A percentile compares a stretch with the other conserved stretches of the same genome.
Evolutionary conservation across 1,140 invertebrate species (phyloP).

Genomic region (Aporrectodea caliginosa): DNA sequence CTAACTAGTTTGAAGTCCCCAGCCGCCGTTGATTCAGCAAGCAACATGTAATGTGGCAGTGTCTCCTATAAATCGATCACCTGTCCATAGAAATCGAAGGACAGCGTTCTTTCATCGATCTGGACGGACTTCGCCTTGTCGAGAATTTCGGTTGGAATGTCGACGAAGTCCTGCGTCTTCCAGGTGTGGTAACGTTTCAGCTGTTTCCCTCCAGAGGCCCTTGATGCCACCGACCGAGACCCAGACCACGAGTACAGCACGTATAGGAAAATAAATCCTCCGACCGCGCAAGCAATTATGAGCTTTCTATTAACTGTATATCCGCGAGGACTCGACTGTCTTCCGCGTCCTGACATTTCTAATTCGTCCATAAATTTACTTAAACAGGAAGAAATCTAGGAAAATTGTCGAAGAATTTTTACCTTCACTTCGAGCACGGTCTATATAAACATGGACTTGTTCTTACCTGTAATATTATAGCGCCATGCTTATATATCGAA

Average conservation of each 20-base stretch:
- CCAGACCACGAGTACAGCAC: background rate
- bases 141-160: background rate
- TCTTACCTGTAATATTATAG: background rate
- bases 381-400: no score
- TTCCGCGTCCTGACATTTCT: background rate
- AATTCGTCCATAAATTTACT: background rate
- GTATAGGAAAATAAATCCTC: background rate
- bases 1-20: background rate
- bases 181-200: background rate
- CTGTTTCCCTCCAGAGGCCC: background rate
- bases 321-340: background rate
- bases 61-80: no score
- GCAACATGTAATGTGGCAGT: no score
- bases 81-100: background rate
- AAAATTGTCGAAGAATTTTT: background rate
- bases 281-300: background rate
- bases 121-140: background rate
- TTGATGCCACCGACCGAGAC: background rate
- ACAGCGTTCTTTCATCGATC: background rate
- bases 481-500: no score
- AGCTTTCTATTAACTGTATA: background rate
- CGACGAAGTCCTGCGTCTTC: background rate
- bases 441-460: background rate
- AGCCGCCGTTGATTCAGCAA: background rate
- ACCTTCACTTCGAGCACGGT: background rate